These are phyloP conservation scores for Drosophila stalkeri DNA, from an alignment of 2,888 invertebrate genomes.

Conservation along the genomic window DNA sequence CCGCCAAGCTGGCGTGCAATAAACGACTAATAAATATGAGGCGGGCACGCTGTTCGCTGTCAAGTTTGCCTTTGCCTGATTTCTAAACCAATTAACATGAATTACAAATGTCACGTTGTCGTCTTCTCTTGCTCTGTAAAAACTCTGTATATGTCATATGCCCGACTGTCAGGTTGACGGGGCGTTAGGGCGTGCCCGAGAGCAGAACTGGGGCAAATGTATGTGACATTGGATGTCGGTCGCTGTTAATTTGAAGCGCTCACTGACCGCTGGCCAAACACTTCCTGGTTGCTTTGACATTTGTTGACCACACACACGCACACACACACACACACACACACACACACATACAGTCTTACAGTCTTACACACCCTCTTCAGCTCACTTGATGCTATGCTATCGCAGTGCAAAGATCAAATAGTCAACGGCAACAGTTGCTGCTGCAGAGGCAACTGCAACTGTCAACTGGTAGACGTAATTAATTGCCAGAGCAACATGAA, in stretches of 20 bases:
- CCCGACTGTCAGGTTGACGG: constrained; percentile 2
- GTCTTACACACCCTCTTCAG: constrained; percentile 13
- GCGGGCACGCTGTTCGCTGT: constrained; percentile 44
- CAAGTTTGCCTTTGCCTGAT: constrained; percentile 50
- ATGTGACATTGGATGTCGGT: constrained; percentile 60
- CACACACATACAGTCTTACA: constrained; percentile 12
- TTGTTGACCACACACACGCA: constrained; percentile 57
- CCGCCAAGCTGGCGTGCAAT: constrained; percentile 32
- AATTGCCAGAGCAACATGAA: constrained; percentile 68
- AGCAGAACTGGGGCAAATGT: constrained; percentile 40
- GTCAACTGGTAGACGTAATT: constrained; percentile 73
- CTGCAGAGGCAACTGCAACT: constrained; percentile 63
- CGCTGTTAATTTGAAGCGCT: constrained; percentile 66
- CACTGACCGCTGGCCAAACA: constrained; percentile 51
- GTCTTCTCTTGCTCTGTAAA: constrained; percentile 25
- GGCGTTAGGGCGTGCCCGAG: constrained; percentile 14
- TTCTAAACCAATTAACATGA: constrained; percentile 69
- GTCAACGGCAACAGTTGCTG: constrained; percentile 61
- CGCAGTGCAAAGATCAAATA: constrained; percentile 80
- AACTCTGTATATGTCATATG: constrained; percentile 51
- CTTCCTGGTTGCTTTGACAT: constrained; percentile 72
- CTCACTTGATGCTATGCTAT: constrained; percentile 60
- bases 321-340: constrained; percentile 23
- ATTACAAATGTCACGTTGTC: constrained; percentile 61
- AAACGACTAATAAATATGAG: constrained; percentile 56